Base-by-base conservation (phyloP, 1,140 invertebrate genomes). In the Cydia strobilella region DNA sequence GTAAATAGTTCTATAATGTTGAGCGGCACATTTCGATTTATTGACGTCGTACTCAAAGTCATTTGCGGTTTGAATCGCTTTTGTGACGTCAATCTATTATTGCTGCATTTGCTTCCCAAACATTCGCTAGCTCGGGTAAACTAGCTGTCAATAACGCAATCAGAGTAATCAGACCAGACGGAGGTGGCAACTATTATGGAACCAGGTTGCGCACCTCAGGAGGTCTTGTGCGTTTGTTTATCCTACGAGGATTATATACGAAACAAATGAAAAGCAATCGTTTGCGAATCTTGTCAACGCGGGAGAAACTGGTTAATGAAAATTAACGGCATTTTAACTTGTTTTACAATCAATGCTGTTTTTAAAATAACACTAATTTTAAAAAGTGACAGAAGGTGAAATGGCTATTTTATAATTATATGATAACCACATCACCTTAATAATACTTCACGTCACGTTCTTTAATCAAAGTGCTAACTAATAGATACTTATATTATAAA, bases 111-210 rank as follows among this genome's bases (percentile, higher is more conserved):
- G 65, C 65, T 69, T 39, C 31, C 65, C 31, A 69, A 69, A 69
- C 65, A 69, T 69, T 69, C 10, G 31, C 65, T 42, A 69, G 65
- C 13, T 69, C 65, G 35, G 9, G 65, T 69, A 69, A 69, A 69
- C 65, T 35, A 69, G 9, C 65, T 69, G 65, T 69, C 65, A 69
- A 69, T 69, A 69, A 42, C 20, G 31, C 65, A 39, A 69, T 69
- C 65, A 69, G 31, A 20, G 31, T 35, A 39, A 69, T 69, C 65
- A 69, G 31, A 20, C 20, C 20, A 59, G 54, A 59, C 20, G 54
- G 54, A 59, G 54, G 54, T 54, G 25, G 63, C 65, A 13, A 69
- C 31, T 69, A 69, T 69, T 35, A 18, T 69, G 65, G 65, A 35
- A 69, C 31, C 65, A 35, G 31, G 65, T 69, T 69, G 65, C 31